Evolutionary conservation across 2,113 vertebrate genomes (phyloP), one percentile per base, ranked within the genome.

Genomic region (Syngnathus floridae): DNA sequence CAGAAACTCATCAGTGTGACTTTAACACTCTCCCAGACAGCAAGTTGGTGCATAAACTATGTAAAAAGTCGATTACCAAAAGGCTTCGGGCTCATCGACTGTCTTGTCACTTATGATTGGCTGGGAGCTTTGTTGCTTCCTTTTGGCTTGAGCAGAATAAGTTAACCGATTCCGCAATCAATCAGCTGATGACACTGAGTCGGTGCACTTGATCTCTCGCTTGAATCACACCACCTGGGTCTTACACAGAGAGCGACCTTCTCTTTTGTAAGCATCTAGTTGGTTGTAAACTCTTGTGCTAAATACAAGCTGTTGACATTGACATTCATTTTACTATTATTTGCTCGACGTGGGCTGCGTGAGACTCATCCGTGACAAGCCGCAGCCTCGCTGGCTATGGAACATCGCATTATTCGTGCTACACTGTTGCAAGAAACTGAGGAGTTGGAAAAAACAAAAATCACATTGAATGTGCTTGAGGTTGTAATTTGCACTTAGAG

Each of bases 41-140:
- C 66, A 86, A 74, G 65, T 73, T 61, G 59, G 54, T 62, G 69
- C 70, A 78, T 83, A 70, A 70, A 71, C 75, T 73, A 78, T 67
- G 73, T 77, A 31, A 80, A 81, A 80, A 71, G 76, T 79, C 80
- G 56, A 72, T 38, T 73, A 76, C 79, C 48, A 55, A 26, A 40
- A 54, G 66, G 70, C 74, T 69, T 70, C 60, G 75, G 79, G 69
- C 74, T 73, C 84, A 82, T 84, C 73, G 75, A 87, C 80, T 74
- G 61, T 26, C 76, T 72, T 78, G 79, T 87, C 82, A 56, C 74
- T 79, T 80, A 75, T 82, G 89, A 89, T 88, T 87, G 88, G 82
- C 74, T 67, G 65, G 71, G 66, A 73, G 79, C 80, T 87, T 83
- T 85, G 82, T 75, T 85, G 75, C 77, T 75, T 73, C 77, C 77